Base-by-base conservation (phyloP, 2,113 vertebrate species). In the Cebus imitator region DNA sequence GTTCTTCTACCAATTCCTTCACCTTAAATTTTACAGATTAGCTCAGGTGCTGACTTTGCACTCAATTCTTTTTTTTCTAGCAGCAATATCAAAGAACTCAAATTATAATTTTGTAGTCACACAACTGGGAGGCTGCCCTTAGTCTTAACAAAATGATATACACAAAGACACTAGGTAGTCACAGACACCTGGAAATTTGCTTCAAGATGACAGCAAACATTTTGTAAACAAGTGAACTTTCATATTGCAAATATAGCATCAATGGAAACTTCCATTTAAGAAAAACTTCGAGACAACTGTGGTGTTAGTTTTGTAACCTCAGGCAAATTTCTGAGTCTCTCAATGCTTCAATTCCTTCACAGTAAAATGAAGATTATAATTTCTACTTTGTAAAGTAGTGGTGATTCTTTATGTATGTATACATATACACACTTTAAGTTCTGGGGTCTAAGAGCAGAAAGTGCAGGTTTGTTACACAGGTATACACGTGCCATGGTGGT, bases 201-300 rank as follows among this genome's bases (percentile, higher is more conserved):
- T 79, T 66, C 82, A 35, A n/a, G 48, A 43, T n/a, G 48, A 43
- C 40, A 66, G 68, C 18, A 64, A 92, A 61, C 43, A 87, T 61
- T 70, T 87, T 72, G 48, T 72, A 78, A 94, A 48, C 50, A 57
- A 79, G 80, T 30, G 30, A 93, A 96, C 61, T 79, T 88, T 84
- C 78, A 93, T 23, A 57, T n/a, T 50, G n/a, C 11, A 86, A 76
- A 85, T 30, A 81, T 20, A 87, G 12, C 32, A 84, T 80, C n/a
- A 48, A 3, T 55, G 11, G 35, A 95, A 73, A 87, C 35, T 79
- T 70, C 79, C 25, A 92, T 52, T 96, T 37, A 72, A 66, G 40
- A 32, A 73, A 83, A 83, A 73, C 12, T 95, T 83, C 32, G 37
- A 95, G 58, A 88, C 17, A 80, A 1, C 17, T 79, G 78, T 1